Percentiles rank a stretch among this genome's conserved stretches.
Conservation (phyloP, 2,888 invertebrate genomes). For the Panopea generosa region DNA sequence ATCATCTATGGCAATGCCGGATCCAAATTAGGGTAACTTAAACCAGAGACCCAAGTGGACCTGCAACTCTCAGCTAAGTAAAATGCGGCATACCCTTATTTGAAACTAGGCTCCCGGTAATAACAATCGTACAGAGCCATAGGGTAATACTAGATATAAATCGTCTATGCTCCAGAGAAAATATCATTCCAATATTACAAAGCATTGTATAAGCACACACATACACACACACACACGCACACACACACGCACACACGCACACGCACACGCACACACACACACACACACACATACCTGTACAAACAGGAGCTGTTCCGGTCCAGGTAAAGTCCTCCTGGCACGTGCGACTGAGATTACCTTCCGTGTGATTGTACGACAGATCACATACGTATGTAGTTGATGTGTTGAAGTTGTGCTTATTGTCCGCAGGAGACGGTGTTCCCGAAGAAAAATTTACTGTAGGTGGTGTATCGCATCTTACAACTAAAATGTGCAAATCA, state of each 20-base stretch:
- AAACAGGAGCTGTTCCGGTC: conserved; percentile 42
- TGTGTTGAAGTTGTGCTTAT: conserved; percentile 35
- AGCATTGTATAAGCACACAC: too few relatives aligned
- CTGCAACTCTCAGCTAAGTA: too few relatives aligned
- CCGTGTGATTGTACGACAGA: conserved; percentile 32
- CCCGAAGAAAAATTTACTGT: background rate
- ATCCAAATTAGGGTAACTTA: too few relatives aligned
- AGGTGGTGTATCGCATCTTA: conserved; percentile 7
- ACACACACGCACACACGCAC: conserved; percentile 1
- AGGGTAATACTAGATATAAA: background rate
- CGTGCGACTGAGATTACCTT: conserved; percentile 43
- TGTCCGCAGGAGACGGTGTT: conserved; percentile 14
- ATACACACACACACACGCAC: background rate
- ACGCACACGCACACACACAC: background rate
- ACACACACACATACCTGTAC: conserved; percentile 39
- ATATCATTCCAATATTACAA: background rate
- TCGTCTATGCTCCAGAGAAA: conserved; percentile 3
- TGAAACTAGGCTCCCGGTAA: too few relatives aligned
- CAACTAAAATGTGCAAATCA: too few relatives aligned
- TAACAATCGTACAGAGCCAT: too few relatives aligned
- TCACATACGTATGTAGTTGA: conserved; percentile 43
- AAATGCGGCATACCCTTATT: too few relatives aligned
- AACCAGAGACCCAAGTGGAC: too few relatives aligned
- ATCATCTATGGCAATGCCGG: too few relatives aligned
- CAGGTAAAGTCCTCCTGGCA: conserved; percentile 36